Evolutionary conservation across 2,888 invertebrate genomes (phyloP).

Genomic region (Ctenicera cuprea): DNA sequence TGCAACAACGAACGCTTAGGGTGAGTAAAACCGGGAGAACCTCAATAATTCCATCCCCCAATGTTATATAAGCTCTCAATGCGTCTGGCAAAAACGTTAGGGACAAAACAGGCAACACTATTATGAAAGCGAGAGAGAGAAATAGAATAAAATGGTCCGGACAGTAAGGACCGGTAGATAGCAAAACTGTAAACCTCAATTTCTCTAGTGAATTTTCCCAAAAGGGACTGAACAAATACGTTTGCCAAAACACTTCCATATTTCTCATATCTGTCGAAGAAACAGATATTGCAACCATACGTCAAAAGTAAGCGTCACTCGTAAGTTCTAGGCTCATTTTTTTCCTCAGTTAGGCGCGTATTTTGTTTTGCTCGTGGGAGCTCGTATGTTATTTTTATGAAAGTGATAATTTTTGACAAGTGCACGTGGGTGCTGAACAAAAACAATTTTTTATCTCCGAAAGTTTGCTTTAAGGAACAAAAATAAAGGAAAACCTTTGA

Average conservation of each 20-base stretch:
- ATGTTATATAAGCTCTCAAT: slow-evolving; percentile 10
- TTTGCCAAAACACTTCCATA: slow-evolving; percentile 29
- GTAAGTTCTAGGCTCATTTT: slow-evolving; percentile 18
- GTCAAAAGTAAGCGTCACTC: slow-evolving; percentile 24
- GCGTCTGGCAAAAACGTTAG: slow-evolving; percentile 9
- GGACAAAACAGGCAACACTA: background rate
- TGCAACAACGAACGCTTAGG: background rate
- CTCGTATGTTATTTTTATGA: slow-evolving; percentile 14
- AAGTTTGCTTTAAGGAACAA: background rate
- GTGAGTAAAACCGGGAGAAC: slow-evolving; percentile 10
- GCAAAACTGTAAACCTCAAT: slow-evolving; percentile 26
- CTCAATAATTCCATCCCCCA: slow-evolving; percentile 20
- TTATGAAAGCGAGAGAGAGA: slow-evolving; percentile 1
- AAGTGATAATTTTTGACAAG: background rate
- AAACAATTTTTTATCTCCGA: too few relatives aligned
- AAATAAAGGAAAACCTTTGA: background rate
- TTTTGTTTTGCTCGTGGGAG: slow-evolving; percentile 1
- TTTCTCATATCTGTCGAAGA: slow-evolving; percentile 29
- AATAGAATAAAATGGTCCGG: slow-evolving; percentile 9
- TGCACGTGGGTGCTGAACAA: background rate
- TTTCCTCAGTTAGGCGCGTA: background rate
- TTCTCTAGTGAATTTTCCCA: slow-evolving; percentile 26
- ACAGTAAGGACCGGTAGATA: slow-evolving; percentile 10
- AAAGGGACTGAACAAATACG: slow-evolving; percentile 25
- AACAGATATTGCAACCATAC: slow-evolving; percentile 23